Evolutionary conservation across 2,888 invertebrate genomes (phyloP).

Genomic region (Cheilosia soror): DNA sequence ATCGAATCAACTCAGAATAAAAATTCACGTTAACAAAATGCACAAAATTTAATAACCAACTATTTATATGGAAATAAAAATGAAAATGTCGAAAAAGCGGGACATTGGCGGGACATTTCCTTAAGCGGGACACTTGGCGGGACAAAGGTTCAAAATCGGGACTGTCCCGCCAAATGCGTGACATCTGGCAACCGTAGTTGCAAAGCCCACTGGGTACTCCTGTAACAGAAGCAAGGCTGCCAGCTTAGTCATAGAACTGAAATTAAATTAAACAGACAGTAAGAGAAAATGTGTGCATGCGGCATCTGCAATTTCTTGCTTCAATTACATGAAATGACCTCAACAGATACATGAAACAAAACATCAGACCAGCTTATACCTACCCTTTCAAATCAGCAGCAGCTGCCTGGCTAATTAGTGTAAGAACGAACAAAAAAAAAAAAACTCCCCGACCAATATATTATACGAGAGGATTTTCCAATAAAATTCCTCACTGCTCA

Average conservation of each 20-base stretch:
- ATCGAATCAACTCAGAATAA: not conserved
- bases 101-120: not conserved
- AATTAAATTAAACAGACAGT: too few relatives aligned
- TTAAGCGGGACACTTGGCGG: not conserved
- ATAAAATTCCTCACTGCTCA: constrained; percentile 34
- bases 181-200: too few relatives aligned
- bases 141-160: not conserved
- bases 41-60: not conserved
- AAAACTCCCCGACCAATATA: not conserved
- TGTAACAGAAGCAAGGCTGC: too few relatives aligned
- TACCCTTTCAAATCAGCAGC: constrained; percentile 29
- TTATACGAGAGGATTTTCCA: constrained; percentile 5
- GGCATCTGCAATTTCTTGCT: constrained; percentile 42
- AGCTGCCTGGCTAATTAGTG: constrained; percentile 42
- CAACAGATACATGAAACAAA: constrained; percentile 5
- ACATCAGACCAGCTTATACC: not conserved
- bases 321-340: constrained; percentile 50
- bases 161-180: too few relatives aligned
- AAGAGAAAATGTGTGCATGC: constrained; percentile 21
- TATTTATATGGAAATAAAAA: not conserved
- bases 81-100: not conserved
- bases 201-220: too few relatives aligned
- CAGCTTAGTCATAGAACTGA: too few relatives aligned
- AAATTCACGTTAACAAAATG: not conserved
- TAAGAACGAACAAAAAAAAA: not conserved